These are phyloP conservation scores for Caenorhabditis uteleia DNA, from an alignment of 2,888 invertebrate genomes.

Conservation along the genomic window DNA sequence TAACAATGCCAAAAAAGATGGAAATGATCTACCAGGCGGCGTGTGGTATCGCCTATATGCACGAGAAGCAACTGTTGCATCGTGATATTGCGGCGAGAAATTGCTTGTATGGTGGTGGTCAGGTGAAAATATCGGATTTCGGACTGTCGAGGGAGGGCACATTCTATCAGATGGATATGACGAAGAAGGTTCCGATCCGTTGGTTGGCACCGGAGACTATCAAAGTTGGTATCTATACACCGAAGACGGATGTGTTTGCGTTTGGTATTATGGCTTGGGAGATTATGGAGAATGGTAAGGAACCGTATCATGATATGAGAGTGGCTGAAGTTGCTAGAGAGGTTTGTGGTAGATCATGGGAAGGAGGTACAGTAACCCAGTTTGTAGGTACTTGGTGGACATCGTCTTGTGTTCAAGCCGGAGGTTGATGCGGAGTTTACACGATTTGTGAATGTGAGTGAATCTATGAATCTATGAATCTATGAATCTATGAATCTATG, in stretches of 20 bases:
- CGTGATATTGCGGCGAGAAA: conserved; percentile 50
- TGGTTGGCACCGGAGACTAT: conserved; percentile 53
- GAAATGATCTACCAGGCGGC: conserved; percentile 57
- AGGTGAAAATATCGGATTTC: conserved; percentile 50
- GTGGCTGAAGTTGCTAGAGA: conserved; percentile 52
- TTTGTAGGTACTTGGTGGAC: conserved; percentile 15
- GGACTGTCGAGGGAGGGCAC: conserved; percentile 47
- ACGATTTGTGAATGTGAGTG: conserved; percentile 1
- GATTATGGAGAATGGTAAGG: conserved; percentile 46
- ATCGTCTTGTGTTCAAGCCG: conserved; percentile 10
- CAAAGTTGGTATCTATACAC: conserved; percentile 28
- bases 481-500: conserved; percentile 6
- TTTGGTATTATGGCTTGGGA: conserved; percentile 53
- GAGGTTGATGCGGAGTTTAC: conserved; percentile 3
- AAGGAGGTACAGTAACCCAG: conserved; percentile 19
- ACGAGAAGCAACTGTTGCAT: conserved; percentile 49
- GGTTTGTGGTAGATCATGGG: conserved; percentile 25
- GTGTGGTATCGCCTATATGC: conserved; percentile 54
- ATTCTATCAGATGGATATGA: conserved; percentile 42
- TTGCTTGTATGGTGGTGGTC: conserved; percentile 45
- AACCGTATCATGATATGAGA: conserved; percentile 58
- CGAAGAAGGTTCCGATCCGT: conserved; percentile 47
- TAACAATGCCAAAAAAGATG: conserved; percentile 25
- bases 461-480: background rate
- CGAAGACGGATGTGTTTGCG: conserved; percentile 50